Conservation (phyloP, 2,888 invertebrate species). For the Tetragnatha montana region DNA sequence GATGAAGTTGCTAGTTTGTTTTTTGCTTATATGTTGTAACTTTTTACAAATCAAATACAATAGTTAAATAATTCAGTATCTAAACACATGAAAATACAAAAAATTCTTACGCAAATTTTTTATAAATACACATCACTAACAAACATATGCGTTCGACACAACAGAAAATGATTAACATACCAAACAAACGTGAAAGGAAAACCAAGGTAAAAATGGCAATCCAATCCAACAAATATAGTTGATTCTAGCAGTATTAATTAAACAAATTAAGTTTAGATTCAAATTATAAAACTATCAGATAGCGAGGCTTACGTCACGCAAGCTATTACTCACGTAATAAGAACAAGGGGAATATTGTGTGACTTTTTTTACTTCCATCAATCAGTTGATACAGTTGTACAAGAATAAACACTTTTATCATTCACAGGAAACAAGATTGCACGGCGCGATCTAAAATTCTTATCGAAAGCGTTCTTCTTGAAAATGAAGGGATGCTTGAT, state of each 20-base stretch:
- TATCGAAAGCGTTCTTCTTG: not conserved
- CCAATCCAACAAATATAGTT: not conserved
- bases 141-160: not conserved
- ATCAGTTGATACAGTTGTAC: constrained; percentile 23
- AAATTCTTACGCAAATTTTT: not conserved
- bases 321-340: constrained; percentile 56
- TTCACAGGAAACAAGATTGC: not conserved
- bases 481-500: not conserved
- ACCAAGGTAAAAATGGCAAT: not conserved
- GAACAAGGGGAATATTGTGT: constrained; percentile 67
- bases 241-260: no score
- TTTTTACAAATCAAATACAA: no score
- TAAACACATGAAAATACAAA: no score
- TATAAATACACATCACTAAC: not conserved
- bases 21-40: no score
- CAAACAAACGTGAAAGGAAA: not conserved
- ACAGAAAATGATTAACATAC: not conserved
- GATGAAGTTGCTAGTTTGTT: no score
- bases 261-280: not conserved
- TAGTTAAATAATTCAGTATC: no score
- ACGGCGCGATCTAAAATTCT: not conserved
- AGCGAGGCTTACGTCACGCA: constrained; percentile 47
- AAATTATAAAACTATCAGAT: constrained; percentile 16
- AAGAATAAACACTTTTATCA: not conserved
- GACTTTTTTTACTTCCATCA: constrained; percentile 44